Evolutionary conservation across 2,797 vertebrate species (phyloP).

Genomic region (Anguilla marmorata): DNA sequence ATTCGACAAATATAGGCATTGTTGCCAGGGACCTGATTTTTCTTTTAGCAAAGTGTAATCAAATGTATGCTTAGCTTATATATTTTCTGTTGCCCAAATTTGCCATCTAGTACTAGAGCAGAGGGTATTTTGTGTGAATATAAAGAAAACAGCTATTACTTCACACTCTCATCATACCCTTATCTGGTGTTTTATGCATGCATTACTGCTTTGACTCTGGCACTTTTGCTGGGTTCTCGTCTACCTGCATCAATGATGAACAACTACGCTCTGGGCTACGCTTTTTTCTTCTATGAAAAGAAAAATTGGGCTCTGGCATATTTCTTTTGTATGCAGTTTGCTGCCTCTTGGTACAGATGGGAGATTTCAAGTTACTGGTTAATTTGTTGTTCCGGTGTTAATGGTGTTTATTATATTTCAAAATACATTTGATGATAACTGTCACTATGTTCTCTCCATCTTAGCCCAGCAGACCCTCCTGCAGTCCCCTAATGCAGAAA

Average conservation of each 20-base stretch:
- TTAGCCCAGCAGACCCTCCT: conserved; percentile 83
- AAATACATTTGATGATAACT: neutral
- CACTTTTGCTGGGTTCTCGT: too few relatives aligned
- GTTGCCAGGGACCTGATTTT: too few relatives aligned
- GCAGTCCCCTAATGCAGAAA: conserved; percentile 76
- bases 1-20: neutral
- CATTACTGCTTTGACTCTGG: neutral
- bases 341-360: neutral
- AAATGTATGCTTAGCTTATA: too few relatives aligned
- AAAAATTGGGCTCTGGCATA: neutral
- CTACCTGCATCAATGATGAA: too few relatives aligned
- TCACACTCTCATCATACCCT: neutral
- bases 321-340: neutral
- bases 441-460: conserved; percentile 35
- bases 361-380: neutral
- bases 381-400: neutral
- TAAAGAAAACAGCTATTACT: neutral
- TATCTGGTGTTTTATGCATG: neutral
- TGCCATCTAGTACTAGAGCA: neutral
- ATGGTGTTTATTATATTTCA: neutral
- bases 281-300: neutral
- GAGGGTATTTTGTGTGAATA: neutral
- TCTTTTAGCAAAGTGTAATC: too few relatives aligned
- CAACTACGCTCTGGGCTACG: too few relatives aligned
- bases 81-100: neutral